These are phyloP conservation scores for Proisotoma minuta DNA, from an alignment of 2,888 invertebrate species.

Conservation along the genomic window DNA sequence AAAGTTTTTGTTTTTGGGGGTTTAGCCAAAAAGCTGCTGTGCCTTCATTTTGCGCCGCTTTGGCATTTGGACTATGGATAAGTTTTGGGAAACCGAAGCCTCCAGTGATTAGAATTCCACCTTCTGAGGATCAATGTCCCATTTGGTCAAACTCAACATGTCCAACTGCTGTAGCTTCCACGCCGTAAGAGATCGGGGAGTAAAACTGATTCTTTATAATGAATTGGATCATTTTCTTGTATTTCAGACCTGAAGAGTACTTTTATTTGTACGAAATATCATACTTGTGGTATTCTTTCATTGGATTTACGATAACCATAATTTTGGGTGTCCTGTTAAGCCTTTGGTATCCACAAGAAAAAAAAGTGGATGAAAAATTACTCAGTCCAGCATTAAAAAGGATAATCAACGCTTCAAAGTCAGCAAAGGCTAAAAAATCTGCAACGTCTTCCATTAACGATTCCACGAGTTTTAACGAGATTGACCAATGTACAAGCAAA, in stretches of 20 bases:
- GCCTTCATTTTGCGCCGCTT: constrained; percentile 23
- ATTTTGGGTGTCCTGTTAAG: constrained; percentile 31
- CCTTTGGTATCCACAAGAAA: constrained; percentile 39
- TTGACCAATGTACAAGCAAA: too few relatives aligned
- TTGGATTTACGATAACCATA: constrained; percentile 50
- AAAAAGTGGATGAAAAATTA: constrained; percentile 28
- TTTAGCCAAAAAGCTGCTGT: constrained; percentile 57
- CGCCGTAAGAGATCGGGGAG: background rate
- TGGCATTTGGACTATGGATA: constrained; percentile 67
- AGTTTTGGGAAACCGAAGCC: constrained; percentile 77
- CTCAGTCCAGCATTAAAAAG: constrained; percentile 36
- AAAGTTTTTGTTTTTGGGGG: too few relatives aligned
- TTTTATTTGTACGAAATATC: constrained; percentile 52
- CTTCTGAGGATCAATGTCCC: background rate
- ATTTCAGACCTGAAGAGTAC: constrained; percentile 36
- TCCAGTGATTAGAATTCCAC: constrained; percentile 38
- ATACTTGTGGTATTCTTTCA: constrained; percentile 54
- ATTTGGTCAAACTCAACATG: constrained; percentile 1
- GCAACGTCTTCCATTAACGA: too few relatives aligned
- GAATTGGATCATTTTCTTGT: background rate
- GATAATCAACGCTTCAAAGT: constrained; percentile 15
- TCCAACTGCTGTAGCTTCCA: background rate
- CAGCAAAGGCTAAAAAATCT: too few relatives aligned
- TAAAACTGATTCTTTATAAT: background rate
- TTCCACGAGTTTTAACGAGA: too few relatives aligned